phyloP scores from a whole-genome alignment of 1,140 invertebrate genomes.

The Psix sp. region DNA sequence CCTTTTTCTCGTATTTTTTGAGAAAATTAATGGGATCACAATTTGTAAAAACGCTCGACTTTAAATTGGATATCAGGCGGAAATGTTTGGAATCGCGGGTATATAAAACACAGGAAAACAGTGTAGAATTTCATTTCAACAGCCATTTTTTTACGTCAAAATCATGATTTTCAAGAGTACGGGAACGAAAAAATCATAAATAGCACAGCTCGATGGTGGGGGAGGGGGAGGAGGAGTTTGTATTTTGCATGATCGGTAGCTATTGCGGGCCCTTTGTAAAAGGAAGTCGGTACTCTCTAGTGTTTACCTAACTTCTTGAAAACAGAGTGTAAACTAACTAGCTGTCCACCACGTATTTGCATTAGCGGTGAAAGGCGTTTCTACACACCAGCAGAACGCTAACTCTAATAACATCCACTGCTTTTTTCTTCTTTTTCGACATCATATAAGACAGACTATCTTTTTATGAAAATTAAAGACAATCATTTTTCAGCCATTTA shows the following conservation, averaged over 20 bases:
- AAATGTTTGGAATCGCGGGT: constrained; percentile 14
- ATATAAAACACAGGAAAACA: constrained; percentile 39
- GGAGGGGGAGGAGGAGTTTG: constrained; percentile 32
- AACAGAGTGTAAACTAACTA: constrained; percentile 74
- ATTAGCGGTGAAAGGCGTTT: constrained; percentile 63
- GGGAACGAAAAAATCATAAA: constrained; percentile 4
- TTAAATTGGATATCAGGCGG: not conserved
- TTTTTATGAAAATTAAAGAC: too few species aligned
- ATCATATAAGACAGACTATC: too few species aligned
- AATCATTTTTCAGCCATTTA: constrained; percentile 2
- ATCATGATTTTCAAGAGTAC: constrained; percentile 8
- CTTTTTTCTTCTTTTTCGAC: constrained; percentile 58
- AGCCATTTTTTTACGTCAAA: constrained; percentile 25
- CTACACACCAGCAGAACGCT: constrained; percentile 49
- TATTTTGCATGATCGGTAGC: constrained; percentile 54
- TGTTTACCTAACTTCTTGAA: constrained; percentile 73
- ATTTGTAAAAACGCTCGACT: too few species aligned
- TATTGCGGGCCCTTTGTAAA: constrained; percentile 59
- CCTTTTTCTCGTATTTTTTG: too few species aligned
- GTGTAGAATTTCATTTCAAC: constrained; percentile 38
- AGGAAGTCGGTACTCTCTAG: constrained; percentile 57
- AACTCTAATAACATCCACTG: constrained; percentile 64
- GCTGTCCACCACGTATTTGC: constrained; percentile 70
- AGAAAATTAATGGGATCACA: too few species aligned
- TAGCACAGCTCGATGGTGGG: too few species aligned